Evolutionary conservation across 2,888 invertebrate genomes (phyloP).

Genomic region (Argyra leucocephala): DNA sequence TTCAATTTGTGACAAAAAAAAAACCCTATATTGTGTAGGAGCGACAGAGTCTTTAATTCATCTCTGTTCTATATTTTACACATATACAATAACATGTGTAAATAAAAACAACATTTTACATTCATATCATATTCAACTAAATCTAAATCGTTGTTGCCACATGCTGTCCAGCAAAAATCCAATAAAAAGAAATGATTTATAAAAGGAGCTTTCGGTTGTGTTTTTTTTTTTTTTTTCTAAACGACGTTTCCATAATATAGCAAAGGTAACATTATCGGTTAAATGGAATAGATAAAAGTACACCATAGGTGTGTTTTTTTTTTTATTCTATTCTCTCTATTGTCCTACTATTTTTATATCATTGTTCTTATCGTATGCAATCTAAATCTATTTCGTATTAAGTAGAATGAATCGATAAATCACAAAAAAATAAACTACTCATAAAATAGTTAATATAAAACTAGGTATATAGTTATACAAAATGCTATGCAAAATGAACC

Average conservation of each 20-base stretch:
- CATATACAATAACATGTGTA: no score
- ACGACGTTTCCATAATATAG: neutral
- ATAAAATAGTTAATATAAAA: neutral
- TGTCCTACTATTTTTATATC: no score
- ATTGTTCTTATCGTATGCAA: neutral
- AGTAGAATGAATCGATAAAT: neutral
- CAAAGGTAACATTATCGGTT: slow-evolving; percentile 13
- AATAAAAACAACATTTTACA: no score
- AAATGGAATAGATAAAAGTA: slow-evolving; percentile 16
- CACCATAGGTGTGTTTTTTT: neutral
- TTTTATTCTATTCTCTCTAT: no score
- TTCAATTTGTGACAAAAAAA: no score
- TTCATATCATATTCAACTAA: neutral
- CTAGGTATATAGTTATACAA: neutral
- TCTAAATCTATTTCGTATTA: neutral
- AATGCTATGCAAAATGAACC: neutral
- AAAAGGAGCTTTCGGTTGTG: no score
- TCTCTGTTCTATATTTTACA: no score
- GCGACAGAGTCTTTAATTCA: no score
- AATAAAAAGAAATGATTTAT: slow-evolving; percentile 6
- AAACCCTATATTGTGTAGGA: no score
- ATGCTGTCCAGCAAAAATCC: neutral
- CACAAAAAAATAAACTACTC: neutral
- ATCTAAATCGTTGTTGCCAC: slow-evolving; percentile 2
- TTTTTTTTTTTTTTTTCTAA: neutral